Evolutionary conservation across 2,797 vertebrate species (phyloP).

Genomic region (Manis crassicaudata): DNA sequence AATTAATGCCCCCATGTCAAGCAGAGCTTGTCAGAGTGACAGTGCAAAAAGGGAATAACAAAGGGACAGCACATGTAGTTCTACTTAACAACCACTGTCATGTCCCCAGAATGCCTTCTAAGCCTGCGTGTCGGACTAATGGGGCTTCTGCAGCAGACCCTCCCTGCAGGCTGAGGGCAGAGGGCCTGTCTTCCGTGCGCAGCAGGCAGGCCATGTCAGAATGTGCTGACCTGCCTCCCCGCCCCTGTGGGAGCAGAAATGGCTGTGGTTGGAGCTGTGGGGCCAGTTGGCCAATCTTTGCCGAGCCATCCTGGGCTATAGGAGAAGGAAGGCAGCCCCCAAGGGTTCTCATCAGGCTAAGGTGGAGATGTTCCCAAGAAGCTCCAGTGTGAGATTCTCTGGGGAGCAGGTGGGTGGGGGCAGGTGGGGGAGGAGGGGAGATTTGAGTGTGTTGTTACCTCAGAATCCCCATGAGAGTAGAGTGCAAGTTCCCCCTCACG

Average conservation of each 20-base stretch:
- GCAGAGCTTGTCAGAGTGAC: conserved; percentile 51
- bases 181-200: not conserved
- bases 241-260: not conserved
- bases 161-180: not conserved
- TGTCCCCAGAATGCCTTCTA: not conserved
- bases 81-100: not conserved
- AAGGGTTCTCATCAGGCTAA: not conserved
- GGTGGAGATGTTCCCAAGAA: not conserved
- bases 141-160: not conserved
- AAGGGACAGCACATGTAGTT: accelerated
- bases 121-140: not conserved
- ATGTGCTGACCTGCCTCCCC: accelerated
- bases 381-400: not conserved
- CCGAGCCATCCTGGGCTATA: not conserved
- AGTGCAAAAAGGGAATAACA: not conserved
- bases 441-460: not conserved
- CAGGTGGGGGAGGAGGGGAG: not conserved
- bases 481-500: not conserved
- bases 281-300: not conserved
- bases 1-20: conserved; percentile 59
- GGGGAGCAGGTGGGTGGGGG: too few species aligned
- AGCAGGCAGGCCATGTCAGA: accelerated
- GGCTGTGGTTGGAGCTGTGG: not conserved
- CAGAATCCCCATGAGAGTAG: not conserved
- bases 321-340: not conserved